phyloP scores from a whole-genome alignment of 2,113 vertebrate species.

The Pyxicephalus adspersus region DNA sequence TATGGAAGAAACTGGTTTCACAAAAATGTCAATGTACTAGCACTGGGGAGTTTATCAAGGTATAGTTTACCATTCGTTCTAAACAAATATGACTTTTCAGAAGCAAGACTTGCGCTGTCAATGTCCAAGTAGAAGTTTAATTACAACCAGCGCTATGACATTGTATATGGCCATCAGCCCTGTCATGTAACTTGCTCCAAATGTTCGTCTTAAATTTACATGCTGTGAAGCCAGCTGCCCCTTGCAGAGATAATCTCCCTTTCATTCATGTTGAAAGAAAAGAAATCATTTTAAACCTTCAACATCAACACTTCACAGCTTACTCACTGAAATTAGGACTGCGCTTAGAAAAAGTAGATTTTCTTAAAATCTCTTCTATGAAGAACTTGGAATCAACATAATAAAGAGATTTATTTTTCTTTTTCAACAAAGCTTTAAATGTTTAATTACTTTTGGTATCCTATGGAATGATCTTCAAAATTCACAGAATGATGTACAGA shows the following conservation, averaged over 20 bases:
- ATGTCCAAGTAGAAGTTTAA: neutral
- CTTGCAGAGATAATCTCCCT: constrained; percentile 10
- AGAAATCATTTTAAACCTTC: constrained; percentile 11
- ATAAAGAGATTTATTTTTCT: too few relatives aligned
- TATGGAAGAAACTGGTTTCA: neutral
- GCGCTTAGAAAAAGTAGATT: neutral
- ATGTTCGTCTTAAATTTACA: constrained; percentile 7
- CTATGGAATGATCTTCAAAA: too few relatives aligned
- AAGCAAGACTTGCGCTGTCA: neutral
- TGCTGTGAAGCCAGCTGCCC: constrained; percentile 32
- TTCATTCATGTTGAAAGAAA: constrained; percentile 20
- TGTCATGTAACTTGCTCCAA: constrained; percentile 10
- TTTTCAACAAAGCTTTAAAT: too few relatives aligned
- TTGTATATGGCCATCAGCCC: constrained; percentile 1
- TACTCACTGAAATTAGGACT: neutral
- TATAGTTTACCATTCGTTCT: neutral
- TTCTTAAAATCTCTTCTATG: too few relatives aligned
- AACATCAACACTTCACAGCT: neutral
- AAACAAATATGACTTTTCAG: neutral
- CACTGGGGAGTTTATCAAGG: neutral
- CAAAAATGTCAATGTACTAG: neutral
- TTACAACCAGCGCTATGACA: neutral
- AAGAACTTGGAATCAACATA: too few relatives aligned
- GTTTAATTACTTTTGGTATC: too few relatives aligned
- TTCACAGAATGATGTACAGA: too few relatives aligned